phyloP scores from a whole-genome alignment of 2,888 invertebrate species.

The Branchellion lobata region DNA sequence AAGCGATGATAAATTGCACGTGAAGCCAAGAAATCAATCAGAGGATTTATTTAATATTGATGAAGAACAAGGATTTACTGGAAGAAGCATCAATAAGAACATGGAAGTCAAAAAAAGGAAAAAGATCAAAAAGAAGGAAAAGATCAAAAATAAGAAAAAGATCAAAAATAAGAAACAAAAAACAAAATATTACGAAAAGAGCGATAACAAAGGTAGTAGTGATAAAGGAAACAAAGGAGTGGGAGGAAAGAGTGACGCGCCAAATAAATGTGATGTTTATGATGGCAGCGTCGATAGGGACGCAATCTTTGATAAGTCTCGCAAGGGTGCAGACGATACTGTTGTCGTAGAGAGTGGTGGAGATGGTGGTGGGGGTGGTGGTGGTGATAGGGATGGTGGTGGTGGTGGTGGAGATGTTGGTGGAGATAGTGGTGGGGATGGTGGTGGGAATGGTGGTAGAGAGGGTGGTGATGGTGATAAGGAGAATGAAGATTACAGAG shows the following conservation, averaged over 20 bases:
- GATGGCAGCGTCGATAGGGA: neutral
- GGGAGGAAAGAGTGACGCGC: neutral
- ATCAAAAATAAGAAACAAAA: neutral
- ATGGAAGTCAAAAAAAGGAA: neutral
- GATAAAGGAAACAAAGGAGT: neutral
- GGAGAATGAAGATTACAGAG: neutral
- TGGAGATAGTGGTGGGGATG: neutral
- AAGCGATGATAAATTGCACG: too few species aligned
- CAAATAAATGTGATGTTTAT: neutral
- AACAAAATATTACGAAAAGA: neutral
- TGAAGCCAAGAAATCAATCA: too few species aligned
- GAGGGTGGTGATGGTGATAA: neutral
- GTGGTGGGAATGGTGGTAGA: neutral
- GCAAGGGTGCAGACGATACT: too few species aligned
- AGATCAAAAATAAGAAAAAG: too few species aligned
- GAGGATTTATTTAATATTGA: neutral
- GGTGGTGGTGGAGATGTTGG: neutral
- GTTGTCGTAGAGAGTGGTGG: neutral
- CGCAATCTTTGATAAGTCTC: neutral
- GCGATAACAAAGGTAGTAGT: neutral
- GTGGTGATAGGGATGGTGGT: constrained; percentile 5
- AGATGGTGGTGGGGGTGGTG: neutral
- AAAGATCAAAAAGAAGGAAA: too few species aligned
- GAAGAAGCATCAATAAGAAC: too few species aligned
- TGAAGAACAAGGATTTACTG: neutral